These are phyloP conservation scores for Rhipidura dahli DNA, from an alignment of 2,113 vertebrate genomes.

Conservation along the genomic window DNA sequence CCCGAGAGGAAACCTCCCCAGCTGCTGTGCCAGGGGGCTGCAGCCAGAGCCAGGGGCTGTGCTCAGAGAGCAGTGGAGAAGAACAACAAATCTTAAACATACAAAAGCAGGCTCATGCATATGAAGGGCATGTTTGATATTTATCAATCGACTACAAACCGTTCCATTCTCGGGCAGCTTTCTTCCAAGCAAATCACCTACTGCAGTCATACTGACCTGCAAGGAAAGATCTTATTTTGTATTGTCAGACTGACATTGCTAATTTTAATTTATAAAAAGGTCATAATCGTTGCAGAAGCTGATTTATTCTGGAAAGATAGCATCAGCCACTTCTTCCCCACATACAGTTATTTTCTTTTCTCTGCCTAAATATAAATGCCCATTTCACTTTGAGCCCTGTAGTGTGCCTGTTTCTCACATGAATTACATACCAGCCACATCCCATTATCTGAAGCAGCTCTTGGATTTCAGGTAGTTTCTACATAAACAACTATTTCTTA, in stretches of 20 bases:
- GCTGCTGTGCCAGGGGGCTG: neutral
- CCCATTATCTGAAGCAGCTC: neutral
- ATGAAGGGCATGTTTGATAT: neutral
- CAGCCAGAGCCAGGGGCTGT: fast-evolving
- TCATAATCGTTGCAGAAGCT: neutral
- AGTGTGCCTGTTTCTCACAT: neutral
- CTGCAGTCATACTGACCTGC: neutral
- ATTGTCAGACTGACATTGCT: neutral
- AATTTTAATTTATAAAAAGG: neutral
- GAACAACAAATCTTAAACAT: fast-evolving
- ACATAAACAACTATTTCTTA: neutral
- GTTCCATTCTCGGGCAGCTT: neutral
- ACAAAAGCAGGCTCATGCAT: neutral
- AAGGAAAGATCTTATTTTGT: neutral
- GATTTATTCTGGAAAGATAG: neutral
- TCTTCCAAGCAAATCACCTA: neutral
- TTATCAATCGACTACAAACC: neutral
- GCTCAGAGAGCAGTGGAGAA: too few species aligned
- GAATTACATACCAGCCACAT: neutral
- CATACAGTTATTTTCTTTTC: neutral
- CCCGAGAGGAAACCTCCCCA: fast-evolving
- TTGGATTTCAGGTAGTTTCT: neutral
- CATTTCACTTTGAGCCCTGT: neutral
- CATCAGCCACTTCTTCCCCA: neutral
- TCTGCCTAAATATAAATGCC: neutral